phyloP scores from a whole-genome alignment of 2,113 vertebrate genomes.

The Psephotus haematonotus region DNA sequence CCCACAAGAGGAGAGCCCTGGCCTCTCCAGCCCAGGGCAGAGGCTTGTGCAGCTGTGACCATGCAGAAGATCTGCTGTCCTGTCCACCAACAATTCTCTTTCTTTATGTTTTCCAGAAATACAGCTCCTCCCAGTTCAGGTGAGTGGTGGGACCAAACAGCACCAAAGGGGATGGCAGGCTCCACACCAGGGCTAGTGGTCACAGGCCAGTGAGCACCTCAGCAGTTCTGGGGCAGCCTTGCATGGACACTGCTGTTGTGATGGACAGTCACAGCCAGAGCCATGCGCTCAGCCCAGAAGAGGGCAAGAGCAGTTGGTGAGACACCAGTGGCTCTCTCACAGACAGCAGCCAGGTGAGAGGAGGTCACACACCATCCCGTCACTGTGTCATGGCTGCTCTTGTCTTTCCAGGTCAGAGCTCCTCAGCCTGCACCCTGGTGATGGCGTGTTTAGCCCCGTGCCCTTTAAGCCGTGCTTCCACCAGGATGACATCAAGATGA shows the following conservation, averaged over 20 bases:
- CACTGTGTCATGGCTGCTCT: neutral
- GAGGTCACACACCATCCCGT: neutral
- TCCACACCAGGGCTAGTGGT: neutral
- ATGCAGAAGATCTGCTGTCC: neutral
- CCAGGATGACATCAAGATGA: constrained; percentile 83
- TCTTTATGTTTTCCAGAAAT: constrained; percentile 78
- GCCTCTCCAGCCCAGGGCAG: neutral
- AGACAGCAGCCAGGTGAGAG: neutral
- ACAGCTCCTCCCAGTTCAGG: constrained; percentile 77
- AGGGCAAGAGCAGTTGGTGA: neutral
- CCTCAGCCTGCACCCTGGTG: constrained; percentile 62
- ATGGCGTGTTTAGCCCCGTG: constrained; percentile 75
- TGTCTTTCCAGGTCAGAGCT: constrained; percentile 66
- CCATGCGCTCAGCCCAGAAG: neutral
- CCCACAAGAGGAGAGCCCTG: neutral
- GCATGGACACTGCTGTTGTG: neutral
- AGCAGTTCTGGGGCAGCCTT: neutral
- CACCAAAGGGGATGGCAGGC: neutral
- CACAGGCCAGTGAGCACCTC: neutral
- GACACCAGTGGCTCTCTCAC: neutral
- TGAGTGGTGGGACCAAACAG: constrained; percentile 41
- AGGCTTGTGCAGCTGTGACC: neutral
- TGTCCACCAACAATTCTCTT: neutral
- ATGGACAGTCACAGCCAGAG: neutral
- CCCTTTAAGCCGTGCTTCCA: constrained; percentile 84